These are phyloP conservation scores for Matsumurasca onukii DNA, from an alignment of 1,140 invertebrate species.

Conservation along the genomic window DNA sequence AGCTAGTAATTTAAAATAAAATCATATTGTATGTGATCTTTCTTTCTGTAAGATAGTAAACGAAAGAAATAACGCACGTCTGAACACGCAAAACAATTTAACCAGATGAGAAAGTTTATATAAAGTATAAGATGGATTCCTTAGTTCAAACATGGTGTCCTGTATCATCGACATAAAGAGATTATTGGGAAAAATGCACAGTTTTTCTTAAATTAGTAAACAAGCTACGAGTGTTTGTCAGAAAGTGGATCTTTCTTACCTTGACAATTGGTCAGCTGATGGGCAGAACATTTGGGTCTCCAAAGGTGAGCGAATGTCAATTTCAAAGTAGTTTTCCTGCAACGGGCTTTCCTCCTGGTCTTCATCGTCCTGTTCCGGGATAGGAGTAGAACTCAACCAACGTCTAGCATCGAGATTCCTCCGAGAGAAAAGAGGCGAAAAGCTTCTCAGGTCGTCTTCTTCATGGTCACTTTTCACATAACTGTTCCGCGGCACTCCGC, in stretches of 20 bases:
- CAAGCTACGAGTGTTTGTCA: no score
- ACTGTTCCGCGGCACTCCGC: not conserved
- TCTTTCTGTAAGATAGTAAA: no score
- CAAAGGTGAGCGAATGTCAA: conserved; percentile 11
- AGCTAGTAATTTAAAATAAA: no score
- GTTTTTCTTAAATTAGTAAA: not conserved
- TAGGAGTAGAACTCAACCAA: conserved; percentile 2
- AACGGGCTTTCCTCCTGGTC: not conserved
- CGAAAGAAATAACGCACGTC: no score
- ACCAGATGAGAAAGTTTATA: no score
- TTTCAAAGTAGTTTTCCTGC: conserved; percentile 15
- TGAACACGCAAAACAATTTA: no score
- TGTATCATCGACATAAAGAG: no score
- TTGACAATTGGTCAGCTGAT: not conserved
- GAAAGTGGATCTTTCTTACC: no score
- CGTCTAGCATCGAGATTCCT: not conserved
- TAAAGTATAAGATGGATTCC: no score
- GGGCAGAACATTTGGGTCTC: not conserved
- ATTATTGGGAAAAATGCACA: no score
- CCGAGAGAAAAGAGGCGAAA: not conserved
- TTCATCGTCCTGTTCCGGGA: not conserved
- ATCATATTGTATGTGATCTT: no score
- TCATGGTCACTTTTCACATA: not conserved
- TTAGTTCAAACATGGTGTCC: no score
- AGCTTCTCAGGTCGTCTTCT: not conserved